Base-by-base conservation (phyloP, 2,113 vertebrate species). In the Lagopus muta region DNA sequence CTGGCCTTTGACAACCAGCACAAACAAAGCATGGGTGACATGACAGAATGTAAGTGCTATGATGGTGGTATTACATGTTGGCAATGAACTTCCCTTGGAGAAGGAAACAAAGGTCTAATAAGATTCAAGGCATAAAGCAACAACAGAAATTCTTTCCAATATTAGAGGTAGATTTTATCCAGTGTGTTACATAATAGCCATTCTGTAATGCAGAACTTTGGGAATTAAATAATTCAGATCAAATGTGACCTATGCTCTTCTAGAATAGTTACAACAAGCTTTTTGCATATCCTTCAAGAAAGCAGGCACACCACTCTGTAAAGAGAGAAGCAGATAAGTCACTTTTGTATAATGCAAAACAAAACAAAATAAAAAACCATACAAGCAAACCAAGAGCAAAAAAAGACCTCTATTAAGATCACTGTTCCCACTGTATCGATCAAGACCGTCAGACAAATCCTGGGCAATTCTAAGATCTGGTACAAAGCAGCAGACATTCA, bases 251-350 rank as follows among this genome's bases (percentile, higher is more conserved):
- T 96, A 97, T 19, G n/a, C 92, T n/a, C 32, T 95, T 92, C 86
- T 96, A 86, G 10, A 40, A 94, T 99, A 99, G 52, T 82, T 97
- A 78, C 27, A 69, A 93, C 99, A 99, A 89, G 99, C 99, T 91
- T 98, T 98, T 74, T 97, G 97, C 96, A 99, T 96, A 94, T 99
- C 98, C 4, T 97, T 98, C 62, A 99, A 86, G 95, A 99, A 99
- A 58, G 90, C 94, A 43, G 99, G 98, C 32, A 99, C 98, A 3
- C 98, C 99, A 6, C 83, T 99, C 99, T 99, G 98, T 54, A 91
- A 93, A 76, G 60, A 94, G 82, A 96, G 80, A 84, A 54, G 47
- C 13, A 57, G 61, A 89, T n/a, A 61, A 92, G 57, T 92, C 79
- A 91, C 69, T 62, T 6, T 34, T 69, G 36, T 8, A n/a, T 61